Percentiles rank a stretch among this genome's conserved stretches.
Conservation (phyloP, 2,113 vertebrate genomes). For the Brachyhypopomus gauderio region DNA sequence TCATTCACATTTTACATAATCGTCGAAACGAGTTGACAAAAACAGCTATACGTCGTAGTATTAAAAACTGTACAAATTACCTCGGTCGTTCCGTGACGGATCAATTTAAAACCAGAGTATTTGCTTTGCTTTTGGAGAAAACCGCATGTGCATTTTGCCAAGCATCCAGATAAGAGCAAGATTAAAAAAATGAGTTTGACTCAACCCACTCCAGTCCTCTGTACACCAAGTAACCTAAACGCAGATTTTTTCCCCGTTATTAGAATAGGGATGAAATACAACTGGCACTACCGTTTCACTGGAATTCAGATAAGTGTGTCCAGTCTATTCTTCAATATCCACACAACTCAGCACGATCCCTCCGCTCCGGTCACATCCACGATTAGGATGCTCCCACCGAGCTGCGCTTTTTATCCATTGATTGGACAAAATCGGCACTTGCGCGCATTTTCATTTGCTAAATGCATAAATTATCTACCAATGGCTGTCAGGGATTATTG, state of each 20-base stretch:
- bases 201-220: not conserved
- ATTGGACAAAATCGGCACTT: conserved; percentile 64
- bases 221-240: too few relatives aligned
- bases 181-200: not conserved
- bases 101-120: not conserved
- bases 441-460: conserved; percentile 59
- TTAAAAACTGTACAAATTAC: not conserved
- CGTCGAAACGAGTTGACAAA: not conserved
- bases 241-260: too few relatives aligned
- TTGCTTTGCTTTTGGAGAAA: not conserved
- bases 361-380: conserved; percentile 40
- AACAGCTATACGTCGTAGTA: not conserved
- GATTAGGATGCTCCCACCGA: conserved; percentile 43
- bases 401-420: conserved; percentile 59
- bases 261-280: too few relatives aligned
- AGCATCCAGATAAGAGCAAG: conserved; percentile 13
- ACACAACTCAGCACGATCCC: conserved; percentile 43
- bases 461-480: conserved; percentile 59
- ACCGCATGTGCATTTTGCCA: conserved; percentile 10
- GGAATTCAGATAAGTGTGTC: conserved; percentile 35
- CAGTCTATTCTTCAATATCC: conserved; percentile 30
- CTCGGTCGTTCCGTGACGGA: conserved; percentile 8
- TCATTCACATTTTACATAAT: not conserved
- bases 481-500: conserved; percentile 52
- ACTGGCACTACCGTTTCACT: not conserved